Conservation (phyloP, 2,113 vertebrate species). For the Tricholaema leucomelas region DNA sequence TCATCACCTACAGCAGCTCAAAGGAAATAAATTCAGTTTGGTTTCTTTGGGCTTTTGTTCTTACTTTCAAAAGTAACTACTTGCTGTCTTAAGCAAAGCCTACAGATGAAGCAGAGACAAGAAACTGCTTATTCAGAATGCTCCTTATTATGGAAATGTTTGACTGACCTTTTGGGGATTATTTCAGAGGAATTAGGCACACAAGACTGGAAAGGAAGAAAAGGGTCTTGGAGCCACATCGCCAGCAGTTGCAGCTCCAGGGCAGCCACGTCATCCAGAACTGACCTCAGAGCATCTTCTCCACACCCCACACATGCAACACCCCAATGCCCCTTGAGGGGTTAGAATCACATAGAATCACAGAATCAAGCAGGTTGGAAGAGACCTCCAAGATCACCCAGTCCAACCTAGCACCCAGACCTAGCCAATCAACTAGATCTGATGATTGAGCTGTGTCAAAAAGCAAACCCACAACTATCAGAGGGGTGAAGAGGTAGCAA, state of each 20-base stretch:
- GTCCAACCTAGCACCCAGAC: no score
- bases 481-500: background rate
- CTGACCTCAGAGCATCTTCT: background rate
- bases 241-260: background rate
- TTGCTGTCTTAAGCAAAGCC: slow-evolving; percentile 37
- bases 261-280: background rate
- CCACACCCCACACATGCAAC: accelerated
- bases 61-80: slow-evolving; percentile 54
- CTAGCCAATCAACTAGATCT: no score
- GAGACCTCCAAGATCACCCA: no score
- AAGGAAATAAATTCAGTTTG: slow-evolving; percentile 48
- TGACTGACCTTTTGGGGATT: slow-evolving; percentile 26
- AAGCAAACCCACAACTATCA: background rate
- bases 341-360: no score
- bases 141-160: slow-evolving; percentile 56
- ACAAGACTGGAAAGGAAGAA: slow-evolving; percentile 57
- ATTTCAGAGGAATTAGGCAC: slow-evolving; percentile 52
- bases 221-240: slow-evolving; percentile 23
- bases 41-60: slow-evolving; percentile 46
- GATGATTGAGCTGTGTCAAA: background rate
- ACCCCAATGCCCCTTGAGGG: background rate
- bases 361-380: no score
- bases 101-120: slow-evolving; percentile 41
- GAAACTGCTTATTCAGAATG: slow-evolving; percentile 44
- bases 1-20: background rate